Conservation (phyloP, 2,888 invertebrate genomes). For the Perizoma affinitatum region DNA sequence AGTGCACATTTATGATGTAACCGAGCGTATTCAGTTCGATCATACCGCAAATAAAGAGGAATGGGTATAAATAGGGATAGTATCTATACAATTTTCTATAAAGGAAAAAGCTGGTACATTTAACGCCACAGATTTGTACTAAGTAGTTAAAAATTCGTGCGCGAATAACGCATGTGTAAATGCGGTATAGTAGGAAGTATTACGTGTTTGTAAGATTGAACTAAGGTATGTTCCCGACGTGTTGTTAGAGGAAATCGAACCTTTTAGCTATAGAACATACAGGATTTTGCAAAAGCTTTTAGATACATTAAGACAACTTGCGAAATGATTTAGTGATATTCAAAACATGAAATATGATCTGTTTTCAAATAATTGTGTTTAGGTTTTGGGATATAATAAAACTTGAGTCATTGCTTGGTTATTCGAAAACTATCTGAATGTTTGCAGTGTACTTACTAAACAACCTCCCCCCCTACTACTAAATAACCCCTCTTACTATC, state of each 20-base stretch:
- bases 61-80: no score
- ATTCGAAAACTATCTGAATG: neutral
- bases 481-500: no score
- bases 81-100: no score
- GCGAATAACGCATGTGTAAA: no score
- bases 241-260: slow-evolving; percentile 23
- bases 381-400: slow-evolving; percentile 9
- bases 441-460: no score
- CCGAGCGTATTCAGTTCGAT: no score
- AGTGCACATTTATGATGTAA: no score
- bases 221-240: slow-evolving; percentile 19
- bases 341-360: slow-evolving; percentile 28
- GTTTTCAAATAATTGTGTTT: slow-evolving; percentile 22
- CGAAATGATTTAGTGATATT: slow-evolving; percentile 32
- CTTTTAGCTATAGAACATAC: slow-evolving; percentile 7
- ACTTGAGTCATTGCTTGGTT: slow-evolving; percentile 11
- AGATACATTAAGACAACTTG: slow-evolving; percentile 17
- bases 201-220: slow-evolving; percentile 28
- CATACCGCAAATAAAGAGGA: no score
- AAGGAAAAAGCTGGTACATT: no score
- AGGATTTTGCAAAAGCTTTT: neutral
- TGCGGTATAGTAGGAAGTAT: slow-evolving; percentile 39
- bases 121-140: no score
- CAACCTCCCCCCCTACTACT: no score
- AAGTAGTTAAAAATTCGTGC: no score